These are phyloP conservation scores for Folsomia candida DNA, from an alignment of 2,888 invertebrate species.

Conservation along the genomic window DNA sequence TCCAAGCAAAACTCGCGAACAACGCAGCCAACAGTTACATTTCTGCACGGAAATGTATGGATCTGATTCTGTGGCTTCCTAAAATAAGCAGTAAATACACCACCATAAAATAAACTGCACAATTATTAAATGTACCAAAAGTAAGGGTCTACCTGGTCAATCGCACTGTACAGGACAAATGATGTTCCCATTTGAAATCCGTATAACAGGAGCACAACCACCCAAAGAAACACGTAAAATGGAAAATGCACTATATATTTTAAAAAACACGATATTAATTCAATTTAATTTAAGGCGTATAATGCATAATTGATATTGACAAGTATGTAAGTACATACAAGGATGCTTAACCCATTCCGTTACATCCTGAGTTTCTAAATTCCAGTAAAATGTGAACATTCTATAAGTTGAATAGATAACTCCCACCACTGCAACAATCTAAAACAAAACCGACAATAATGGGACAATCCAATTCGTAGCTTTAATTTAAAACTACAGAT, in stretches of 20 bases:
- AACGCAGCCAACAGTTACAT: constrained; percentile 40
- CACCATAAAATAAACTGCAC: neutral
- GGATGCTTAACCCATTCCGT: neutral
- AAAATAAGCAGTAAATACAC: constrained; percentile 11
- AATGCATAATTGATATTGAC: neutral
- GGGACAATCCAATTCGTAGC: no score
- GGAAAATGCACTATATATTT: constrained; percentile 29
- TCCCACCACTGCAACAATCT: constrained; percentile 28
- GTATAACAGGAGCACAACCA: constrained; percentile 28
- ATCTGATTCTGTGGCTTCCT: constrained; percentile 44
- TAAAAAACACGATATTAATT: neutral
- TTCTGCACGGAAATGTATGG: constrained; percentile 44
- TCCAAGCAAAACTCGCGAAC: constrained; percentile 34
- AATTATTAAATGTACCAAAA: neutral
- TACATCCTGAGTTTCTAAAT: constrained; percentile 7
- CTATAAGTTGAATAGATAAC: constrained; percentile 33
- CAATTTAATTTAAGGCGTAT: neutral
- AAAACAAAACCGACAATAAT: constrained; percentile 1
- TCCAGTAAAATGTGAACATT: constrained; percentile 33
- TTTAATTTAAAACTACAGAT: no score
- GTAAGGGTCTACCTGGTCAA: constrained; percentile 34
- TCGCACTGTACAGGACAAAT: constrained; percentile 29
- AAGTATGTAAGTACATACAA: neutral
- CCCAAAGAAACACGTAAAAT: constrained; percentile 41
- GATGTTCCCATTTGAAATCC: constrained; percentile 35